phyloP scores from a whole-genome alignment of 2,888 invertebrate species.

The Monoplex corrugatus region DNA sequence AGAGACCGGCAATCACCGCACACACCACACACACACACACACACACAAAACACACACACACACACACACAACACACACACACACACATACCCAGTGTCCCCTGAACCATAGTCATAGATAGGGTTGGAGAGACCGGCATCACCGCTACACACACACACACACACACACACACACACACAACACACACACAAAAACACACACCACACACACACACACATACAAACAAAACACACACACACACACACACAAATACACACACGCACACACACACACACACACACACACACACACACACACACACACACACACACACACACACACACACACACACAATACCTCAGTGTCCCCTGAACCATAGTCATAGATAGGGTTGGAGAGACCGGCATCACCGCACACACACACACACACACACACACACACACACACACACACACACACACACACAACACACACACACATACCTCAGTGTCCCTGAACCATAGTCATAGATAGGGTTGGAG shows the following conservation, averaged over 20 bases:
- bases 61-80: too few species aligned
- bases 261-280: conserved; percentile 42
- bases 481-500: too few species aligned
- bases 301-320: conserved; percentile 42
- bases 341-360: too few species aligned
- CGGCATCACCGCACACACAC: too few species aligned
- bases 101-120: too few species aligned
- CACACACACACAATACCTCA: too few species aligned
- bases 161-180: conserved; percentile 29
- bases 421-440: background rate
- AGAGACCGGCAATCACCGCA: conserved; percentile 58
- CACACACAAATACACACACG: background rate
- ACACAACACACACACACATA: too few species aligned
- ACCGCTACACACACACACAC: background rate
- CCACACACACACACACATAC: conserved; percentile 49
- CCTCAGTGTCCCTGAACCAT: too few species aligned
- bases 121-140: too few species aligned
- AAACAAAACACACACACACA: background rate
- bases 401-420: background rate
- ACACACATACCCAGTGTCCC: too few species aligned
- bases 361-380: too few species aligned
- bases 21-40: conserved; percentile 52
- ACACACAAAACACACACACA: too few species aligned
- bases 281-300: conserved; percentile 50
- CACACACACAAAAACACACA: conserved; percentile 48